Conservation (phyloP, 2,113 vertebrate species). For the Gulo gulo region DNA sequence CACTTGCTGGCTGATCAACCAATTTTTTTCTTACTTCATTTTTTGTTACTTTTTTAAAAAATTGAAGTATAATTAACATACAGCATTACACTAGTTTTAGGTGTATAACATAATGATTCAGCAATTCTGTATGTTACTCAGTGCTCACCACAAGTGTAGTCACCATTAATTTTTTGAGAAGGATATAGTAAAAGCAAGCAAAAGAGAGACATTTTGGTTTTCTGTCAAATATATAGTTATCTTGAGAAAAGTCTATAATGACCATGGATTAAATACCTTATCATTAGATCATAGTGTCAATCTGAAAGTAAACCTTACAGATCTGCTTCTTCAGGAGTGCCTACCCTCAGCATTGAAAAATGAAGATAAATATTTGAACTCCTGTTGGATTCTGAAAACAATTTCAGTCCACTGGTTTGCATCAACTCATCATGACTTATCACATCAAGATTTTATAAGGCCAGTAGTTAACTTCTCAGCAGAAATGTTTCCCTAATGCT, state of each 20-base stretch:
- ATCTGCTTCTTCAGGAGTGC: neutral
- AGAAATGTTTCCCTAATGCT: neutral
- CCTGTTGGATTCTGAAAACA: neutral
- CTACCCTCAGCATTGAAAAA: neutral
- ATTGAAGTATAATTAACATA: neutral
- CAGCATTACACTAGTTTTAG: neutral
- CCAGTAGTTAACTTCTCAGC: neutral
- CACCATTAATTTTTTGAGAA: neutral
- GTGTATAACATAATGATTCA: neutral
- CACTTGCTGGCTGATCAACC: neutral
- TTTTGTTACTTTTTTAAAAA: neutral
- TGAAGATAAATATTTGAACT: neutral
- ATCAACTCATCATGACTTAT: neutral
- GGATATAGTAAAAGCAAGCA: neutral
- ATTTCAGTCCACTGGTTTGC: neutral
- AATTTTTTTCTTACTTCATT: neutral
- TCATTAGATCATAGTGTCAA: neutral
- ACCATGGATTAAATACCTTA: neutral
- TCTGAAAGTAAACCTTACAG: neutral
- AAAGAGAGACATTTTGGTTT: neutral
- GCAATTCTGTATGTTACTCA: neutral
- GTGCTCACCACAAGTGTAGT: neutral
- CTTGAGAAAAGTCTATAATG: neutral
- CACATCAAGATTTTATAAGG: neutral
- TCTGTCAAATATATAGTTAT: neutral